Evolutionary conservation across 1,140 invertebrate genomes (phyloP).

Genomic region (Drosophila neocordata): DNA sequence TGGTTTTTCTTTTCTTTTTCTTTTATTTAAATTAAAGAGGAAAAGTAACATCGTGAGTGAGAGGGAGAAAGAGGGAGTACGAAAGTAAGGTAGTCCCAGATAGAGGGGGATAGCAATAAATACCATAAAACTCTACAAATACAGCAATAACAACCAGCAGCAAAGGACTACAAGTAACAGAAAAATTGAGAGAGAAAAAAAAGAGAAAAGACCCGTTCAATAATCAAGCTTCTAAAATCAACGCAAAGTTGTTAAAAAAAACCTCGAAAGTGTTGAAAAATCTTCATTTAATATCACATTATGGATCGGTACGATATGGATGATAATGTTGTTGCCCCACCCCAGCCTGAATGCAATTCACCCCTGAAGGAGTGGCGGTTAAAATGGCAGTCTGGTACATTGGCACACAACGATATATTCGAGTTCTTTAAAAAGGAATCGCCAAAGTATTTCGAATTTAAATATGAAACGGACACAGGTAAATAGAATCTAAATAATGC

Average conservation of each 20-base stretch:
- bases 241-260: background rate
- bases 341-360: constrained; percentile 57
- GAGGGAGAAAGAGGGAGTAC: constrained; percentile 5
- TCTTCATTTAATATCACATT: constrained; percentile 13
- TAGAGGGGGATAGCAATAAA: constrained; percentile 11
- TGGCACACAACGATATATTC: constrained; percentile 63
- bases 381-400: constrained; percentile 65
- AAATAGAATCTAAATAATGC: background rate
- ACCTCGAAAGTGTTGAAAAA: background rate
- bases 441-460: constrained; percentile 72
- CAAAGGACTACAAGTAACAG: constrained; percentile 34
- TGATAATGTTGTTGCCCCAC: constrained; percentile 71
- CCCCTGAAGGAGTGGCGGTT: constrained; percentile 80
- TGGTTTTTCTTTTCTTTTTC: constrained; percentile 2
- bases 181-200: background rate
- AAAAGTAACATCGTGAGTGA: constrained; percentile 13
- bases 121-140: constrained; percentile 16
- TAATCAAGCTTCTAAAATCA: constrained; percentile 10
- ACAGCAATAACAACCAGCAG: constrained; percentile 14
- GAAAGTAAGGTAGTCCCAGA: constrained; percentile 5
- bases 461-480: constrained; percentile 67
- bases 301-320: constrained; percentile 81
- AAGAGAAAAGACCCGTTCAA: constrained; percentile 1
- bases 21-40: constrained; percentile 34
- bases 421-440: constrained; percentile 73